These are phyloP conservation scores for Mesitornis unicolor DNA, from an alignment of 2,113 vertebrate species.

Conservation along the genomic window DNA sequence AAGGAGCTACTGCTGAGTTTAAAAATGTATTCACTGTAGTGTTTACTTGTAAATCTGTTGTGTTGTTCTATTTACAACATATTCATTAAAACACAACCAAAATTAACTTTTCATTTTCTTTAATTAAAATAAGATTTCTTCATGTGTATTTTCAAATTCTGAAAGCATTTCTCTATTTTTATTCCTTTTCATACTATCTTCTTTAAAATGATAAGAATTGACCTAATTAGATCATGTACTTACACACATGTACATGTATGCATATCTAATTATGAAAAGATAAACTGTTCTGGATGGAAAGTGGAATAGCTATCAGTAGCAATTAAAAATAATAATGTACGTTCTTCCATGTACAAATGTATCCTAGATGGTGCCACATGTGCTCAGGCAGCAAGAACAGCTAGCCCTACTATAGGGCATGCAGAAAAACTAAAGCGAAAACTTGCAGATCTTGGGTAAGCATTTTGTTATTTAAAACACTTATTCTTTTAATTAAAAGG, in stretches of 20 bases:
- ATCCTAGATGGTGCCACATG: conserved; percentile 72
- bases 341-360: conserved; percentile 60
- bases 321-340: conserved; percentile 49
- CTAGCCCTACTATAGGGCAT: conserved; percentile 65
- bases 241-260: not conserved
- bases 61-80: not conserved
- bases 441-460: conserved; percentile 82
- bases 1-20: not conserved
- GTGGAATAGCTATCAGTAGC: not conserved
- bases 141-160: not conserved
- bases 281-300: not conserved
- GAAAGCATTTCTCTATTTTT: not conserved
- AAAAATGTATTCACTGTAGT: not conserved
- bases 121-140: not conserved
- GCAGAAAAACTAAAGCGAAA: conserved; percentile 79
- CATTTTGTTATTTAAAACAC: not conserved
- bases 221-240: not conserved
- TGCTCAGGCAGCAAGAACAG: conserved; percentile 66
- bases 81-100: not conserved
- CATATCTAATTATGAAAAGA: not conserved
- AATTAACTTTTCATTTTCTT: not conserved
- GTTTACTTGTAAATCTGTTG: not conserved
- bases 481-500: not conserved
- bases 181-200: not conserved
- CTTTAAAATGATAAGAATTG: not conserved